Evolutionary conservation across 2,113 vertebrate species (phyloP).

Genomic region (Phylloscopus trochiloides): DNA sequence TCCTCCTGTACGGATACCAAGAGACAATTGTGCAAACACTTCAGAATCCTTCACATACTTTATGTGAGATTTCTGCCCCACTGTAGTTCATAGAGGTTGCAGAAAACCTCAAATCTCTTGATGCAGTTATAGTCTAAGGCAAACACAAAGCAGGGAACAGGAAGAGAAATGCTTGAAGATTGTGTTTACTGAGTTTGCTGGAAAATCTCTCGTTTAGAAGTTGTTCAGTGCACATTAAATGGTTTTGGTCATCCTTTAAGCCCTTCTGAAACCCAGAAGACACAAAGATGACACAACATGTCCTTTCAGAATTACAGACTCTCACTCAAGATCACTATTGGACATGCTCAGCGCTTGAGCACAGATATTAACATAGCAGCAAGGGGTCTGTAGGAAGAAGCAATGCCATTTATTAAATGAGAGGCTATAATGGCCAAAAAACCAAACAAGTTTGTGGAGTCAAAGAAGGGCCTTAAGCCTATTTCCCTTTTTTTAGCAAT

Average conservation of each 20-base stretch:
- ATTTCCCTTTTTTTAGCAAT: neutral
- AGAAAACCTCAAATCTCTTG: neutral
- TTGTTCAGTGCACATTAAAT: neutral
- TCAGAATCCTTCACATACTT: slow-evolving; percentile 1
- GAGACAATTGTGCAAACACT: neutral
- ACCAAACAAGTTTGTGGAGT: neutral
- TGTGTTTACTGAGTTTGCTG: neutral
- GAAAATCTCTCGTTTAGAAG: neutral
- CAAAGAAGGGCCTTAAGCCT: neutral
- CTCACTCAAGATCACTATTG: neutral
- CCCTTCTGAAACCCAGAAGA: neutral
- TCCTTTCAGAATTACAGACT: slow-evolving; percentile 18
- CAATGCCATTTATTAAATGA: neutral
- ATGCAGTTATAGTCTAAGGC: neutral
- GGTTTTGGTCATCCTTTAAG: neutral
- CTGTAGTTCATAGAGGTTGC: neutral
- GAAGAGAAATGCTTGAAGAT: neutral
- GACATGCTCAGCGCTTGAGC: neutral
- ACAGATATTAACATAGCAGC: slow-evolving; percentile 25
- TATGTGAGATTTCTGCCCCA: neutral
- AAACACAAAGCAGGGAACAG: neutral
- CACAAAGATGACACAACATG: neutral
- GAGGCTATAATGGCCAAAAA: neutral
- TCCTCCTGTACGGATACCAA: neutral
- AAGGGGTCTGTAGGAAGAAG: neutral